Percentiles rank a stretch among this genome's conserved stretches.
phyloP scores from a whole-genome alignment of 2,888 invertebrate genomes.

The Allolobophora icterica region DNA sequence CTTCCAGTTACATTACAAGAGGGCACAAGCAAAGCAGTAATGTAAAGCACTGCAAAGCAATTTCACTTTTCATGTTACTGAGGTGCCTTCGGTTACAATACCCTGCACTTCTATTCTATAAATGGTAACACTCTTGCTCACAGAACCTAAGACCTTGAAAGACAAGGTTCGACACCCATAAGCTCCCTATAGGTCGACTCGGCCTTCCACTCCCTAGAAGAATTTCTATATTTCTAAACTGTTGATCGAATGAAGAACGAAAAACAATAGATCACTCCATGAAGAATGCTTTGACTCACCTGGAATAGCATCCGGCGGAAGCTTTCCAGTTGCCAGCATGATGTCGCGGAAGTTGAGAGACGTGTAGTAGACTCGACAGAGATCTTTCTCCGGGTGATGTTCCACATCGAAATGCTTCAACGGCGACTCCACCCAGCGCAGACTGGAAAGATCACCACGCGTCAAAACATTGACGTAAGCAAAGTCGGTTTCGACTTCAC shows the following conservation, averaged over 20 bases:
- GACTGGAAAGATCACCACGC: conserved; percentile 89
- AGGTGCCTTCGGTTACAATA: no score
- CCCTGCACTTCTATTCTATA: no score
- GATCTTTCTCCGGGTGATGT: conserved; percentile 69
- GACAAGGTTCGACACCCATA: no score
- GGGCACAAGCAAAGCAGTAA: background rate
- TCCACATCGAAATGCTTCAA: conserved; percentile 52
- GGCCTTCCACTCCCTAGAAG: no score
- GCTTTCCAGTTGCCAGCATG: conserved; percentile 95
- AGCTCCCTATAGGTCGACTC: no score
- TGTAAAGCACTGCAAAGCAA: no score
- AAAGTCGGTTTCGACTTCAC: conserved; percentile 74
- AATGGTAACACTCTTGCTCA: no score
- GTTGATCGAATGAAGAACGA: background rate
- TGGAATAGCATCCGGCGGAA: conserved; percentile 94
- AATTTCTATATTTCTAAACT: background rate
- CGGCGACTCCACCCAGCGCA: conserved; percentile 90
- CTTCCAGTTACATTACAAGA: background rate
- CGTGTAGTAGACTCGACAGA: conserved; percentile 89
- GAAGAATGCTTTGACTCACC: conserved; percentile 70
- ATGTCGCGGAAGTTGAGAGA: conserved; percentile 97
- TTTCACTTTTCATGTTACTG: no score
- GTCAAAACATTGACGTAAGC: conserved; percentile 92
- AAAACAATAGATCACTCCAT: background rate
- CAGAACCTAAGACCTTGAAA: no score